Evolutionary conservation across 2,888 invertebrate genomes (phyloP), one percentile per base, ranked within the genome.

Genomic region (Zhuqinia jingwanae): DNA sequence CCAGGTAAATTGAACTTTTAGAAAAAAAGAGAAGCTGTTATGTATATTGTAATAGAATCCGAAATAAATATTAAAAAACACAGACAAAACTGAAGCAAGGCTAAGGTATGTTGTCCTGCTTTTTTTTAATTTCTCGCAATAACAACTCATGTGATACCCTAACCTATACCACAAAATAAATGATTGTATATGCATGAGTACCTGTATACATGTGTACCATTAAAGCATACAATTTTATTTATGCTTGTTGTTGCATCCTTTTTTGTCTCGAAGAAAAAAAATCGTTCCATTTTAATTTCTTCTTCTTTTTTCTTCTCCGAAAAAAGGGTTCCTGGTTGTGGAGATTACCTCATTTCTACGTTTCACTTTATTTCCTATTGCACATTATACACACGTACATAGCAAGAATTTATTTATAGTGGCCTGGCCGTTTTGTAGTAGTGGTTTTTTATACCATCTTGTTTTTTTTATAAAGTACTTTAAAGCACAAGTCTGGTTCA

Each of bases 401-500:
- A 60, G 30, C 11, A 58, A 5, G 22, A 25, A 2, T 25, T 10
- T 50, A 8, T 36, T 6, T n/a, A 13, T 50, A 50, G 2, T 36
- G 8, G 36, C 36, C 36, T n/a, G 30, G 60, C 27, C 15, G 60
- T n/a, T 60, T 30, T 1, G 5, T n/a, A n/a, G n/a, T n/a, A n/a
- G n/a, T n/a, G 17, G 17, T 15, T 1, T 58, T 58, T 58, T 22
- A 58, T 58, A 27, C 15, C 27, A n/a, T 58, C 25, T 20, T 17
- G 20, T 1, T 22, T 22, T 13, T 11, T 6, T 60, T 47, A 70
- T 70, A 50, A 50, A 70, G 47, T 47, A 50, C n/a, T 70, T 56
- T 15, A 50, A 47, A 76, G 77, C 84, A 77, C 84, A 84, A 84
- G 84, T 84, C 68, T 68, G 77, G 85, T 85, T 78, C 78, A 85